phyloP scores from a whole-genome alignment of 2,888 invertebrate species.

The Temnothorax unifasciatus region DNA sequence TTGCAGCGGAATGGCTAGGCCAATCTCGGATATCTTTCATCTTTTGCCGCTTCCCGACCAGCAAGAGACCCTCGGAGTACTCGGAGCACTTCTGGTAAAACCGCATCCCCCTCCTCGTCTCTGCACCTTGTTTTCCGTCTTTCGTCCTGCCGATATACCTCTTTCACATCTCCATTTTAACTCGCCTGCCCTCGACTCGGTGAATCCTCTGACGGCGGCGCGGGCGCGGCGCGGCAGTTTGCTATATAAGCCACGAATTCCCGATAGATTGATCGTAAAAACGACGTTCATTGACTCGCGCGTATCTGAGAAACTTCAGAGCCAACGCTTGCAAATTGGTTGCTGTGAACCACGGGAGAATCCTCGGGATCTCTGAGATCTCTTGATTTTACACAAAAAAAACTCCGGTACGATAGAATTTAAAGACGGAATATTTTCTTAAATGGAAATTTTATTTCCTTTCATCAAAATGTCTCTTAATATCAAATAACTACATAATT shows the following conservation, averaged over 20 bases:
- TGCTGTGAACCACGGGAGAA: background rate
- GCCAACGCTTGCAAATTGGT: constrained; percentile 38
- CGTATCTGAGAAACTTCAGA: constrained; percentile 29
- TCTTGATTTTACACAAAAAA: background rate
- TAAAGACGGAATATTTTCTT: background rate
- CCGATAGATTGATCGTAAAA: constrained; percentile 78
- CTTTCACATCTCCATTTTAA: constrained; percentile 37
- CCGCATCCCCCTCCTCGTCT: constrained; percentile 44
- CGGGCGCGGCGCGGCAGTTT: background rate
- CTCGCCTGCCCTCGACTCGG: constrained; percentile 35
- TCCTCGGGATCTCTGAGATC: background rate
- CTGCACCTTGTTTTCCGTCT: constrained; percentile 28
- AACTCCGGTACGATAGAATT: background rate
- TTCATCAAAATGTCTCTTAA: background rate
- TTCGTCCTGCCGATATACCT: constrained; percentile 43
- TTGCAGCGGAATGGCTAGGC: constrained; percentile 65
- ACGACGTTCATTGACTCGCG: constrained; percentile 71
- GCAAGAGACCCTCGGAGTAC: constrained; percentile 36
- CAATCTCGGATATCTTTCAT: constrained; percentile 80
- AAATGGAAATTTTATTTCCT: background rate
- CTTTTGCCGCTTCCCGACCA: constrained; percentile 74
- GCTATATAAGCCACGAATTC: constrained; percentile 63
- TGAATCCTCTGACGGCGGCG: constrained; percentile 7
- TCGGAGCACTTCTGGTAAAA: constrained; percentile 59
- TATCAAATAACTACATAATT: background rate